Conservation (phyloP, 1,140 invertebrate species). For the Pseudomyrmex pallidus region DNA sequence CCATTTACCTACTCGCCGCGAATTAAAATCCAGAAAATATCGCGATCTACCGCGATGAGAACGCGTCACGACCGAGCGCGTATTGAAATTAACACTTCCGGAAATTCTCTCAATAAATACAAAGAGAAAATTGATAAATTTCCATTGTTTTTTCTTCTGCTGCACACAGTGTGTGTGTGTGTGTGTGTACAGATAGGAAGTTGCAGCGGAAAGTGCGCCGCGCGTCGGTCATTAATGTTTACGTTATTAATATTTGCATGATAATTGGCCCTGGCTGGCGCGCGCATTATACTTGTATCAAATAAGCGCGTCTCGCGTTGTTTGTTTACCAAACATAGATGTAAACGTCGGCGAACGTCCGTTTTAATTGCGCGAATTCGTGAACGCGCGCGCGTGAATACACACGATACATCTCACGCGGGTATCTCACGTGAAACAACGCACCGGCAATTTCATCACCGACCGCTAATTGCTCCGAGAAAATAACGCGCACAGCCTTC, state of each 20-base stretch:
- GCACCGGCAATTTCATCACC: not conserved
- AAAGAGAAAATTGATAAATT: constrained; percentile 10
- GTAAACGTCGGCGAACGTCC: not conserved
- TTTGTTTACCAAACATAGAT: constrained; percentile 31
- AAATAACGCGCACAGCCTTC: not conserved
- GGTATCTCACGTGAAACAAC: constrained; percentile 6
- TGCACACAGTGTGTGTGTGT: not conserved
- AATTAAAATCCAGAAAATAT: not conserved
- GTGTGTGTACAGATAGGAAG: too few species aligned
- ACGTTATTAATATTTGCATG: constrained; percentile 48
- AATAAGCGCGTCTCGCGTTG: constrained; percentile 11
- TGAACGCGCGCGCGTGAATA: not conserved
- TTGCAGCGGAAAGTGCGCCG: too few species aligned
- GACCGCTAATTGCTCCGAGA: not conserved
- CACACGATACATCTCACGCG: too few species aligned
- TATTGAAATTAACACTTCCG: not conserved
- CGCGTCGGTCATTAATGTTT: constrained; percentile 31
- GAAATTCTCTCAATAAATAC: not conserved
- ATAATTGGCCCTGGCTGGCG: constrained; percentile 20
- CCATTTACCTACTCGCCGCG: not conserved
- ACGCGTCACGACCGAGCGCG: too few species aligned
- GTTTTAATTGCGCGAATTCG: constrained; percentile 34
- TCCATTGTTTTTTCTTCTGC: constrained; percentile 1
- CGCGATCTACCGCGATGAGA: not conserved
- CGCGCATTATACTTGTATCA: constrained; percentile 9